These are phyloP conservation scores for Archaeoteleia sp. DNA, from an alignment of 2,888 invertebrate genomes.

Conservation along the genomic window DNA sequence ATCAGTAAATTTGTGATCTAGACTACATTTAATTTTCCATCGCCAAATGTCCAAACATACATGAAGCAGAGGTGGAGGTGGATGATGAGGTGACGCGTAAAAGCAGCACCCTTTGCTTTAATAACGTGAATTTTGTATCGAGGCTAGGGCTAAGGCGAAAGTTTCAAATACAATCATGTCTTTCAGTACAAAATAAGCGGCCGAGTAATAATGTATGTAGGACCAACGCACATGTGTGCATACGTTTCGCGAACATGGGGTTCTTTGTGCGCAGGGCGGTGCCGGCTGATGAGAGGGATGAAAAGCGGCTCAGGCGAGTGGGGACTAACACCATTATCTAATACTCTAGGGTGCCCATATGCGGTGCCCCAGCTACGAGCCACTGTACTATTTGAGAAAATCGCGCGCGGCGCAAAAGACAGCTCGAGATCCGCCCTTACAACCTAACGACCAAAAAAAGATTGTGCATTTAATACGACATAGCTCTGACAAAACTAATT, in stretches of 20 bases:
- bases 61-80: no score
- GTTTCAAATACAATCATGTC: slow-evolving; percentile 60
- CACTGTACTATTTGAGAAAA: slow-evolving; percentile 55
- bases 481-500: no score
- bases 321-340: slow-evolving; percentile 72
- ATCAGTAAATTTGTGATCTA: no score
- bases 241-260: slow-evolving; percentile 52
- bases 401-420: slow-evolving; percentile 10
- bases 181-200: slow-evolving; percentile 36
- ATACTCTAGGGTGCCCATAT: slow-evolving; percentile 72
- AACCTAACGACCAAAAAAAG: no score
- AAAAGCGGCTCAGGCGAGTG: slow-evolving; percentile 54
- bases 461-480: no score
- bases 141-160: slow-evolving; percentile 49
- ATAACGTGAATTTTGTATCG: slow-evolving; percentile 36
- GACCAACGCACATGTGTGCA: slow-evolving; percentile 55
- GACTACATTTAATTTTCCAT: no score
- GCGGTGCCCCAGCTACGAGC: slow-evolving; percentile 71
- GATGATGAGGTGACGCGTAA: not conserved
- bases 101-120: slow-evolving; percentile 42
- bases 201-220: slow-evolving; percentile 63
- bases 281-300: slow-evolving; percentile 53
- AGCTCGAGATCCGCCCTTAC: no score
- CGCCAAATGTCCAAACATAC: no score
- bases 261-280: slow-evolving; percentile 64